These are phyloP conservation scores for Chesias legatella DNA, from an alignment of 2,888 invertebrate genomes.

Conservation along the genomic window DNA sequence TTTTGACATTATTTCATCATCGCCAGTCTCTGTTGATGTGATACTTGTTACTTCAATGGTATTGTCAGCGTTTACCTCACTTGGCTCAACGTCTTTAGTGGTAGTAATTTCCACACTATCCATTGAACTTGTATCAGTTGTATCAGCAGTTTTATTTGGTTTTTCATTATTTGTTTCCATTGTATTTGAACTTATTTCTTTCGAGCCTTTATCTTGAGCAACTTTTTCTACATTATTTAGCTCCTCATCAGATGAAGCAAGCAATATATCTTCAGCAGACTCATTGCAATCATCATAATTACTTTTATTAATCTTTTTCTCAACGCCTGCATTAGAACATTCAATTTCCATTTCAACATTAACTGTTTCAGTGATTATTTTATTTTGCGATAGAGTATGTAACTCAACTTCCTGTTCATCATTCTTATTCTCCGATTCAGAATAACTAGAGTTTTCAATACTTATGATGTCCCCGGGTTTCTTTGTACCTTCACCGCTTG, in stretches of 20 bases:
- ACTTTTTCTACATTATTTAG: constrained; percentile 3
- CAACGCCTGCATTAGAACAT: constrained; percentile 20
- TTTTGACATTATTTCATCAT: constrained; percentile 1
- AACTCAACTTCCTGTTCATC: constrained; percentile 21
- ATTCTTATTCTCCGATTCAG: constrained; percentile 52
- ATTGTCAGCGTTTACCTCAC: constrained; percentile 2
- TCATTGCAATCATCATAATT: constrained; percentile 43
- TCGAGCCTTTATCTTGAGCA: not conserved
- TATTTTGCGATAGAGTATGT: constrained; percentile 6
- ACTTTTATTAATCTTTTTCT: constrained; percentile 28
- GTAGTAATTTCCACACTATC: constrained; percentile 3
- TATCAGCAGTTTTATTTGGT: not conserved
- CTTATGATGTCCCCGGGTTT: constrained; percentile 55
- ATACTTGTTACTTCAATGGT: constrained; percentile 5
- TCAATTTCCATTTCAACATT: constrained; percentile 32
- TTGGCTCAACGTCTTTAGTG: not conserved
- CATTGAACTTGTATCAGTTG: constrained; percentile 9
- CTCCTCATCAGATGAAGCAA: constrained; percentile 54
- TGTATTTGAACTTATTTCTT: constrained; percentile 3
- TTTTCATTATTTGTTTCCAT: not conserved
- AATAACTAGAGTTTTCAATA: constrained; percentile 70
- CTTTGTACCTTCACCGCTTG: constrained; percentile 42
- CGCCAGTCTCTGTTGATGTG: constrained; percentile 6
- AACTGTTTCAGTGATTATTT: constrained; percentile 10
- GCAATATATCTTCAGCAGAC: constrained; percentile 48